phyloP scores from a whole-genome alignment of 2,888 invertebrate species.

The Siphlonurus alternatus region DNA sequence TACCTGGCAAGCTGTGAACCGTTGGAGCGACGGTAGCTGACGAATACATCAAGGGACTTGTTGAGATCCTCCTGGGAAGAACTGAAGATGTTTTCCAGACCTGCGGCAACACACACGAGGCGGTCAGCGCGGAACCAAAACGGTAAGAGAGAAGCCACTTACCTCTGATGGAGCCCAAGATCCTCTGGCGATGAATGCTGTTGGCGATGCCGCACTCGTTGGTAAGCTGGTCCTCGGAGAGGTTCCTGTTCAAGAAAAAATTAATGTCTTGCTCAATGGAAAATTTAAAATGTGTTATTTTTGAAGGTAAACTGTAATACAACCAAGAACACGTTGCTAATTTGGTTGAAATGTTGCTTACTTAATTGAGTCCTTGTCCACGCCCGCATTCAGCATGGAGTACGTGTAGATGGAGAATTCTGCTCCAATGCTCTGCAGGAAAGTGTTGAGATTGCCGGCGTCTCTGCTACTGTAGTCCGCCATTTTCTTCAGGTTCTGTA shows the following conservation, averaged over 20 bases:
- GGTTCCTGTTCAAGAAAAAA: conserved; percentile 17
- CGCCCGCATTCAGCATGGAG: conserved; percentile 86
- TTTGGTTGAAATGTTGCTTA: conserved; percentile 5
- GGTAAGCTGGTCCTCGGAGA: conserved; percentile 82
- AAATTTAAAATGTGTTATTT: background rate
- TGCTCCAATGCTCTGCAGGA: conserved; percentile 64
- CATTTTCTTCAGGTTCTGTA: conserved; percentile 85
- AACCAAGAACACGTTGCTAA: too few relatives aligned
- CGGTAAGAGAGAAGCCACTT: conserved; percentile 13
- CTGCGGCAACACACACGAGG: conserved; percentile 25
- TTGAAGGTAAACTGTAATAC: too few relatives aligned
- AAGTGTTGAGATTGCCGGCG: conserved; percentile 72
- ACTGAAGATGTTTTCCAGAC: conserved; percentile 46
- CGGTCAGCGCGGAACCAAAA: background rate
- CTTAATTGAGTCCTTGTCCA: conserved; percentile 76
- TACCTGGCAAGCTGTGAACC: conserved; percentile 84
- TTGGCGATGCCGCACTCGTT: conserved; percentile 84
- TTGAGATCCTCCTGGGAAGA: conserved; percentile 61
- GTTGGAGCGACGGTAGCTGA: conserved; percentile 92
- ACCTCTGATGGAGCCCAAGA: conserved; percentile 74
- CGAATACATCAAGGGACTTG: conserved; percentile 91
- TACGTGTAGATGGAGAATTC: conserved; percentile 96
- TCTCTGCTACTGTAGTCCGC: conserved; percentile 93
- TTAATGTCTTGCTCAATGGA: too few relatives aligned
- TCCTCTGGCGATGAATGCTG: conserved; percentile 84